Conservation (phyloP, 2,888 invertebrate genomes). For the Drosophila paranaensis region DNA sequence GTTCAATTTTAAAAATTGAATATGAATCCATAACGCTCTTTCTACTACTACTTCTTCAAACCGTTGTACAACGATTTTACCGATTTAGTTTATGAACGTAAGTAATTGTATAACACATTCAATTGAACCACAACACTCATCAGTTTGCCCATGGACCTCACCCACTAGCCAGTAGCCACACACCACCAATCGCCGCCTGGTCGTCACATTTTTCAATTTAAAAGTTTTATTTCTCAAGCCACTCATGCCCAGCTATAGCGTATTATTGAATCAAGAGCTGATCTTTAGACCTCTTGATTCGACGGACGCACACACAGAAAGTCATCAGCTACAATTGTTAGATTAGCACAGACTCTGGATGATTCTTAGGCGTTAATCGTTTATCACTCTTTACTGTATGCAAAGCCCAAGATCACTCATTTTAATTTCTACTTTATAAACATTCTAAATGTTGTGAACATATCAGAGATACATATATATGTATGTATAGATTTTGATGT, state of each 20-base stretch:
- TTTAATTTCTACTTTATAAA: constrained; percentile 21
- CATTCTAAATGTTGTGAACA: constrained; percentile 38
- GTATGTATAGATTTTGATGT: too few species aligned
- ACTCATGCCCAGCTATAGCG: neutral
- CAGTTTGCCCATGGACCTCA: constrained; percentile 25
- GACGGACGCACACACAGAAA: neutral
- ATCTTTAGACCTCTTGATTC: constrained; percentile 13
- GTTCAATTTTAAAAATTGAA: constrained; percentile 28
- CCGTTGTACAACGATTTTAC: constrained; percentile 55
- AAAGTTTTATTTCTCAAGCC: constrained; percentile 11
- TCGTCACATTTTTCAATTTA: constrained; percentile 11
- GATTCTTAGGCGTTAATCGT: neutral
- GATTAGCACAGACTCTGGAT: constrained; percentile 4
- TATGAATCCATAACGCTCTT: constrained; percentile 19
- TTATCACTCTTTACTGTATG: neutral
- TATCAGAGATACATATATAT: constrained; percentile 17
- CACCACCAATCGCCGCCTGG: constrained; percentile 34
- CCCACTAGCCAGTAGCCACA: constrained; percentile 28
- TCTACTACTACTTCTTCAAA: constrained; percentile 40
- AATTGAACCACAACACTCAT: constrained; percentile 39
- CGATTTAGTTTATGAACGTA: constrained; percentile 79
- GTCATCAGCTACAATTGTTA: constrained; percentile 3
- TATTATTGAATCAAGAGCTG: constrained; percentile 5
- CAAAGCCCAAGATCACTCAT: neutral
- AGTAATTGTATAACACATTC: constrained; percentile 52